Percentiles rank a stretch among this genome's conserved stretches.
Conservation (phyloP, 1,140 invertebrate species). For the Cydia fagiglandana region DNA sequence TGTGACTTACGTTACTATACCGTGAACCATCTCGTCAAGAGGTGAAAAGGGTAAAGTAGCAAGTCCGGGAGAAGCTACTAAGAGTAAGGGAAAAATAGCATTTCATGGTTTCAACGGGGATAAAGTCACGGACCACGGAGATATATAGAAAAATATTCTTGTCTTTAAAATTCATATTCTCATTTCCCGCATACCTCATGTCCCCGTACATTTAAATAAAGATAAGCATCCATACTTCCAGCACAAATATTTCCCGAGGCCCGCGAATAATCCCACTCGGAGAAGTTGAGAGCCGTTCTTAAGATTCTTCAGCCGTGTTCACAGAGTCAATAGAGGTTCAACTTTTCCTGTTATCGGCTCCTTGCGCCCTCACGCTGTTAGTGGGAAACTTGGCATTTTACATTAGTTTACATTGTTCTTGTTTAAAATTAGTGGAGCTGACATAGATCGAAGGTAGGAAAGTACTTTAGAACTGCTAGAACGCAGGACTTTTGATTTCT, state of each 20-base stretch:
- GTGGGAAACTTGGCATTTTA: constrained; percentile 30
- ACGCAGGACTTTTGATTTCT: not conserved
- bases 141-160: not conserved
- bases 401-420: constrained; percentile 30
- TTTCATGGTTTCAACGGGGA: too few relatives aligned
- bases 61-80: too few relatives aligned
- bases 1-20: too few relatives aligned
- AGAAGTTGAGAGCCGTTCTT: constrained; percentile 41
- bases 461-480: not conserved
- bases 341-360: constrained; percentile 49
- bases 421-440: constrained; percentile 18
- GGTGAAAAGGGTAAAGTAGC: too few relatives aligned
- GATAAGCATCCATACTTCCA: constrained; percentile 4
- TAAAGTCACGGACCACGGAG: too few relatives aligned
- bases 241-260: not conserved
- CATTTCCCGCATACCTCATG: not conserved
- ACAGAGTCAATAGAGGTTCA: constrained; percentile 46
- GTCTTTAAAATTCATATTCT: not conserved
- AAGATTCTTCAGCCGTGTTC: constrained; percentile 42
- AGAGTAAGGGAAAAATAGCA: too few relatives aligned
- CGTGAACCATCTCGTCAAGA: too few relatives aligned
- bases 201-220: not conserved
- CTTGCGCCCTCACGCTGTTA: not conserved
- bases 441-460: not conserved
- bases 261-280: constrained; percentile 42